Evolutionary conservation across 2,113 vertebrate genomes (phyloP), one percentile per base, ranked within the genome.

Genomic region (Herpetotheres cachinnans): DNA sequence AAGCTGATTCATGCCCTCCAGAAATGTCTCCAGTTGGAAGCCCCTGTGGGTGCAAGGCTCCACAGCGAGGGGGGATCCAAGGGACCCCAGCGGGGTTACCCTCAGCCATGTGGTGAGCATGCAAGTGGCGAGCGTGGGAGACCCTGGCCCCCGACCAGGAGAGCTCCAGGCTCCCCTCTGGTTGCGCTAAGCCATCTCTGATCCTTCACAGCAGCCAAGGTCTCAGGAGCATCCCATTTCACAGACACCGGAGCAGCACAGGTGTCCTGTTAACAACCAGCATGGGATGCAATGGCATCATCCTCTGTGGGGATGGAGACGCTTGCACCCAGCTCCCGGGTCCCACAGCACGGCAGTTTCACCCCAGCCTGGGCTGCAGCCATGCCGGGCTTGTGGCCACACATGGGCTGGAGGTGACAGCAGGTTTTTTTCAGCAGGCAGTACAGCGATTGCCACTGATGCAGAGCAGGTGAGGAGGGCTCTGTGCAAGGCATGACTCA

Each of bases 1-100:
- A 97, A 98, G 98, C 97, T 98, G 98, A 98, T 98, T 98, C 98
- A 98, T 98, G 98, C 96, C 97, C 98, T 97, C 96, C 95, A 88
- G 97, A 95, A 96, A 95, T 63, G 80, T 81, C 94, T 97, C 96
- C 97, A 97, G 93, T 96, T 97, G 97, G 97, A 96, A 95, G 86
- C 72, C 88, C 92, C 86, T 79, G 86, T 89, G 89, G 86, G 89
- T 85, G 50, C 84, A 62, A 82, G 42, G 42, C 70, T 87, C 46
- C 1, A 7, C 65, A 52, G 81, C 0, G 0, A 95, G 73, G 55
- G 74, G 63, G 84, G 80, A 83, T 92, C 82, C 91, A 95, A 95
- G 54, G 65, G 83, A 91, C 93, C 77, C 72, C 62, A 54, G 86
- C 0, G 0, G 86, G 19, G 13, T 65, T 92, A 70, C 52, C 77